Percentiles rank a stretch among this genome's conserved stretches.
phyloP scores from a whole-genome alignment of 2,888 invertebrate genomes.

The Amiota minor region DNA sequence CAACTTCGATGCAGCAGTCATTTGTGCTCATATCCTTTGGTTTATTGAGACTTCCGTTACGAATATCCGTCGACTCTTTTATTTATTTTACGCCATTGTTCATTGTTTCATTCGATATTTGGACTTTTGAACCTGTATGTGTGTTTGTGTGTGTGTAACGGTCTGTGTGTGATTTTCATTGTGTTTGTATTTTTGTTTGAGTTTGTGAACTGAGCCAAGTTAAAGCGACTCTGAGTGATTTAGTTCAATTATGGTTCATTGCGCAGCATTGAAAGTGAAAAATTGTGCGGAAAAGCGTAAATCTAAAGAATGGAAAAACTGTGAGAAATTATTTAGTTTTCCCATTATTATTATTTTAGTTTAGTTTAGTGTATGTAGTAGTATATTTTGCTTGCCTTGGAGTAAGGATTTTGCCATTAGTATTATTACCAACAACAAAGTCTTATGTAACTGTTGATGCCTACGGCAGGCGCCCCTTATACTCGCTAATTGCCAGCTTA shows the following conservation, averaged over 20 bases:
- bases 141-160: background rate
- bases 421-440: background rate
- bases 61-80: conserved; percentile 55
- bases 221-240: no score
- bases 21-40: conserved; percentile 58
- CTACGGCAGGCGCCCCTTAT: background rate
- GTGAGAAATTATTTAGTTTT: no score
- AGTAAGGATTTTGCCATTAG: no score
- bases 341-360: no score
- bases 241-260: no score
- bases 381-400: no score
- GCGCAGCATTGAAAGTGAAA: background rate
- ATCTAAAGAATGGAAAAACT: background rate
- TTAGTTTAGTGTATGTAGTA: no score
- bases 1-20: conserved; percentile 46
- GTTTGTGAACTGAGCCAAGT: background rate
- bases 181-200: background rate
- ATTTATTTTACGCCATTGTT: conserved; percentile 39
- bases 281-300: conserved; percentile 8
- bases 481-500: background rate
- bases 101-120: background rate
- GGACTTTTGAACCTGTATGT: background rate
- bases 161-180: background rate
- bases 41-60: conserved; percentile 59
- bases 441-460: background rate